Conservation (phyloP, 1,140 invertebrate species). For the Pseudomyrmex cubaensis region DNA sequence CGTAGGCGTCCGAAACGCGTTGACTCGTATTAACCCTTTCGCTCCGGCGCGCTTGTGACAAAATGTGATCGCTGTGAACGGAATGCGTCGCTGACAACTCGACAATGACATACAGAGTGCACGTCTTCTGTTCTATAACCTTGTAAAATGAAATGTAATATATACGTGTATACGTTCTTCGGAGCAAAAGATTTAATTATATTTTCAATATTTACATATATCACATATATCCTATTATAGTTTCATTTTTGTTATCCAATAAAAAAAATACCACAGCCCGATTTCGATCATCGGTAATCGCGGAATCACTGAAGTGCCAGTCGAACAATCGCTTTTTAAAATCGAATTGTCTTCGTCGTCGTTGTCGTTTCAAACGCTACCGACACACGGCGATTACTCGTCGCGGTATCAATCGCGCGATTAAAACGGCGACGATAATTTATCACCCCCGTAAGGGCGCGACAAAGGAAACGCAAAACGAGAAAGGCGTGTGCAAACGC, state of each 20-base stretch:
- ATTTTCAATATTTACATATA: no score
- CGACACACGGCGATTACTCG: constrained; percentile 37
- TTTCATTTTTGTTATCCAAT: background rate
- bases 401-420: constrained; percentile 44
- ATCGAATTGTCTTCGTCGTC: constrained; percentile 13
- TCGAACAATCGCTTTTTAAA: constrained; percentile 13
- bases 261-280: no score
- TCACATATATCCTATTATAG: background rate
- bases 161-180: no score
- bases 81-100: no score
- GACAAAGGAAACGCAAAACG: constrained; percentile 49
- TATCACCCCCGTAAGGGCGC: constrained; percentile 16
- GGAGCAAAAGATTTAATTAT: no score
- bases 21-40: no score
- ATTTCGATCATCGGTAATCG: background rate
- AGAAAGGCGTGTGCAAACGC: constrained; percentile 15
- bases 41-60: no score
- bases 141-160: no score
- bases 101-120: no score
- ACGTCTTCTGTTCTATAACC: no score
- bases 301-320: constrained; percentile 15
- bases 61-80: no score
- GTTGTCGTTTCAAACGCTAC: constrained; percentile 13
- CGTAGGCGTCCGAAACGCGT: no score
- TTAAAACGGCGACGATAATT: constrained; percentile 51